Percentiles rank a stretch among this genome's conserved stretches.
Conservation (phyloP, 2,113 vertebrate genomes). For the Anhinga anhinga region DNA sequence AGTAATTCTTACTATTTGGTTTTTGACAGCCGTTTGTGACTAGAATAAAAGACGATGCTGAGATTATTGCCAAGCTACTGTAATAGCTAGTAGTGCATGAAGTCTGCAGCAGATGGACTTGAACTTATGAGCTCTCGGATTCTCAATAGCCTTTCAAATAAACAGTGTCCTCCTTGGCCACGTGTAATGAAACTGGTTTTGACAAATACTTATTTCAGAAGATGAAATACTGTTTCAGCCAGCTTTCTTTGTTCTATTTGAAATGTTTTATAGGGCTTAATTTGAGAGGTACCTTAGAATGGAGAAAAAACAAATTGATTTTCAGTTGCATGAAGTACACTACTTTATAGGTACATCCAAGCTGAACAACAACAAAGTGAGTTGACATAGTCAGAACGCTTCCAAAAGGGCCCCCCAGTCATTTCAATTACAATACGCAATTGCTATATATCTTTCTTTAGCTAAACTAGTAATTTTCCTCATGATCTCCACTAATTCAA, state of each 20-base stretch:
- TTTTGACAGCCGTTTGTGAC: slow-evolving; percentile 65
- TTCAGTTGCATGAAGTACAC: slow-evolving; percentile 29
- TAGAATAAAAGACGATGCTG: slow-evolving; percentile 47
- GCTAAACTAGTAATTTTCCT: not conserved
- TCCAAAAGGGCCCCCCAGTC: not conserved
- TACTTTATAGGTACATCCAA: slow-evolving; percentile 34
- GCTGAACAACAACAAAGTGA: slow-evolving; percentile 44
- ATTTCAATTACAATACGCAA: not conserved
- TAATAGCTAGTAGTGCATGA: slow-evolving; percentile 7
- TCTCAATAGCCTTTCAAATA: slow-evolving; percentile 26
- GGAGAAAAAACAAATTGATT: slow-evolving; percentile 54
- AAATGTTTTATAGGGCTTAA: slow-evolving; percentile 53
- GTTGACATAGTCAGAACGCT: not conserved
- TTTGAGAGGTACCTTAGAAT: slow-evolving; percentile 39
- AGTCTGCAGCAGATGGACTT: slow-evolving; percentile 31
- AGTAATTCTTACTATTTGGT: slow-evolving; percentile 70
- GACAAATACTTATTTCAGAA: slow-evolving; percentile 47
- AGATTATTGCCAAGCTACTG: slow-evolving; percentile 26
- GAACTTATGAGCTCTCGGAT: slow-evolving; percentile 16
- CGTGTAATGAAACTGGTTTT: not conserved
- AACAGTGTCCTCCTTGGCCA: slow-evolving; percentile 46
- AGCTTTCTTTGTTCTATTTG: slow-evolving; percentile 53
- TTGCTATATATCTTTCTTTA: not conserved
- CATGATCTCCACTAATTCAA: not conserved
- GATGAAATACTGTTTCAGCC: slow-evolving; percentile 46